Percentiles rank a stretch among this genome's conserved stretches.
These are phyloP conservation scores for Phrixothrix hirtus DNA, from an alignment of 2,888 invertebrate species.

Conservation along the genomic window DNA sequence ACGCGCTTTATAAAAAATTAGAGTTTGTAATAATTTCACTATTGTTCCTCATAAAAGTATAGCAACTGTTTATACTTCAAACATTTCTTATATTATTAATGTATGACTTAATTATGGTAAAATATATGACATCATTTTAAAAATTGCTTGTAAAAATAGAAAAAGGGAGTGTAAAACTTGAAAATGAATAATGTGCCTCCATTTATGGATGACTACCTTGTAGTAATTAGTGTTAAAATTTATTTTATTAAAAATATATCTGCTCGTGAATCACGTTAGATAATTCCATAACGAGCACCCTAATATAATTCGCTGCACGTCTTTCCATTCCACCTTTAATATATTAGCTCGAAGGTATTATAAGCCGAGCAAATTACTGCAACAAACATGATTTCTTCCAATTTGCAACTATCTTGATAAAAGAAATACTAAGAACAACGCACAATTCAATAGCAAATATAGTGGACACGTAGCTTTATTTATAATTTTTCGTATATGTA, in stretches of 20 bases:
- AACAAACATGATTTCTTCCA: slow-evolving; percentile 23
- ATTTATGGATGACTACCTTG: slow-evolving; percentile 1
- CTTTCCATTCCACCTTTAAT: slow-evolving; percentile 3
- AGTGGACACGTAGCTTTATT: no score
- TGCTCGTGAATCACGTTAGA: slow-evolving; percentile 15
- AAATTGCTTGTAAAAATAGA: no score
- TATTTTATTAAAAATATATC: slow-evolving; percentile 11
- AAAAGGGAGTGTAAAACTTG: no score
- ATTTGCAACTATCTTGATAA: slow-evolving; percentile 27
- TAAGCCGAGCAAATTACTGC: slow-evolving; percentile 11
- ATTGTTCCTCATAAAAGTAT: no score
- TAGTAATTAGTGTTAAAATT: slow-evolving; percentile 8
- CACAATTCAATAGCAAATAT: slow-evolving; percentile 14
- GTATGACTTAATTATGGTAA: no score
- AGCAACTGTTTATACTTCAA: no score
- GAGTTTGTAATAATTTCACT: no score
- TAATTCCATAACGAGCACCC: slow-evolving; percentile 9
- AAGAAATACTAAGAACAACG: slow-evolving; percentile 18
- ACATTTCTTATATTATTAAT: no score
- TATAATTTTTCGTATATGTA: slow-evolving; percentile 10
- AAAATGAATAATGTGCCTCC: no score
- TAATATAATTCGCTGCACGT: slow-evolving; percentile 9
- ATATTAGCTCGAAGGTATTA: slow-evolving; percentile 7
- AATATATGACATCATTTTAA: no score
- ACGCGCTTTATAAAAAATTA: no score